These are phyloP conservation scores for Oostethus manadensis DNA, from an alignment of 2,113 vertebrate genomes.

Conservation along the genomic window DNA sequence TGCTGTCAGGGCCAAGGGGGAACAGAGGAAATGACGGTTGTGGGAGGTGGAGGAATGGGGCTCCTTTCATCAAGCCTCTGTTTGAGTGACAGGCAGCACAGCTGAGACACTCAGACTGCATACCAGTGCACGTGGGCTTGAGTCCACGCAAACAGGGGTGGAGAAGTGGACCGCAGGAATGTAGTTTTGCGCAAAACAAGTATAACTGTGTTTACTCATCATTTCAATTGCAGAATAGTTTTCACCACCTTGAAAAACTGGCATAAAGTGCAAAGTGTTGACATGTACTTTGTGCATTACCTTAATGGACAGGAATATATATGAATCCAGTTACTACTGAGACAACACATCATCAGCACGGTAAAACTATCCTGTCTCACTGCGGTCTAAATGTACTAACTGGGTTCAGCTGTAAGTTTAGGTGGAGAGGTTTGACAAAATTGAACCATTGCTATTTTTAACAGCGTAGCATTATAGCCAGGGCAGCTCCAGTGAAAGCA, in stretches of 20 bases:
- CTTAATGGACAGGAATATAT: too few relatives aligned
- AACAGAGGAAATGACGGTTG: constrained; percentile 40
- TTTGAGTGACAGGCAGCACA: constrained; percentile 52
- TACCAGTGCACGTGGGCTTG: constrained; percentile 30
- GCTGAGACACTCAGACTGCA: constrained; percentile 44
- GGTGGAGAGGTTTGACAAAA: neutral
- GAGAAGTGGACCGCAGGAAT: constrained; percentile 29
- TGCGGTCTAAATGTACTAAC: too few relatives aligned
- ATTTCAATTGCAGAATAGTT: constrained; percentile 26
- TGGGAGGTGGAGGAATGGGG: constrained; percentile 26
- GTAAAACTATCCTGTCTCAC: too few relatives aligned
- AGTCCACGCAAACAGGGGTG: constrained; percentile 24
- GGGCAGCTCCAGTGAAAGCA: too few relatives aligned
- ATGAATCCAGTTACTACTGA: too few relatives aligned
- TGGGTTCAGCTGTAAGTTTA: neutral
- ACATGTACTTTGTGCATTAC: too few relatives aligned
- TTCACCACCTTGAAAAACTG: constrained; percentile 21
- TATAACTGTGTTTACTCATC: constrained; percentile 17
- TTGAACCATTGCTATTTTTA: neutral
- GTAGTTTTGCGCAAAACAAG: constrained; percentile 3
- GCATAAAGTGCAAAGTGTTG: neutral
- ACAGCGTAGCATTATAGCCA: too few relatives aligned
- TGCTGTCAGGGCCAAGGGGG: constrained; percentile 35
- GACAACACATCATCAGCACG: too few relatives aligned
- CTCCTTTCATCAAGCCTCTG: constrained; percentile 29